phyloP scores from a whole-genome alignment of 2,113 vertebrate genomes.

The Baryphthengus martii region DNA sequence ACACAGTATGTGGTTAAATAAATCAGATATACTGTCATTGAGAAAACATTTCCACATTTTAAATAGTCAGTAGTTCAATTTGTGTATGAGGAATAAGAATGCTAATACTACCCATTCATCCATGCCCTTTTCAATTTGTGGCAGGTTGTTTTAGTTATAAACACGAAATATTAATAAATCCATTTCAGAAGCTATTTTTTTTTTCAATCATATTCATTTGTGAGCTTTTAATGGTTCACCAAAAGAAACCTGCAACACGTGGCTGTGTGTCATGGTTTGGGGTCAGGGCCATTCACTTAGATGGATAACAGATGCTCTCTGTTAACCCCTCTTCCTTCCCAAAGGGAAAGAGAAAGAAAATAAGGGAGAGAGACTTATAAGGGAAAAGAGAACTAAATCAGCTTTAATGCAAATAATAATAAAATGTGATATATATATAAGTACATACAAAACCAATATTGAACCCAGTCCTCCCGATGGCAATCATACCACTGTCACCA shows the following conservation, averaged over 20 bases:
- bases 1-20: background rate
- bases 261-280: background rate
- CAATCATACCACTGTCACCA: no score
- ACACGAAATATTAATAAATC: background rate
- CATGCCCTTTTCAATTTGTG: background rate
- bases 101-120: background rate
- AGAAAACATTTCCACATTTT: background rate
- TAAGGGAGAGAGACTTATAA: no score
- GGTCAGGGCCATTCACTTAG: no score
- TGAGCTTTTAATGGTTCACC: background rate
- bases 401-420: no score
- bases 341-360: no score
- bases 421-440: no score
- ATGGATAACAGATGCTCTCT: no score
- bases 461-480: no score
- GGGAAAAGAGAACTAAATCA: no score
- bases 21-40: background rate
- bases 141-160: background rate
- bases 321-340: no score
- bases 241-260: slow-evolving; percentile 7
- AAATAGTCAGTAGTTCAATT: background rate
- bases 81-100: background rate
- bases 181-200: background rate
- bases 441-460: no score
- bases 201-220: background rate